Conservation (phyloP, 30 jellyfish, hydroid and myxozoan genomes). For the Cassiopea xamachana region DNA sequence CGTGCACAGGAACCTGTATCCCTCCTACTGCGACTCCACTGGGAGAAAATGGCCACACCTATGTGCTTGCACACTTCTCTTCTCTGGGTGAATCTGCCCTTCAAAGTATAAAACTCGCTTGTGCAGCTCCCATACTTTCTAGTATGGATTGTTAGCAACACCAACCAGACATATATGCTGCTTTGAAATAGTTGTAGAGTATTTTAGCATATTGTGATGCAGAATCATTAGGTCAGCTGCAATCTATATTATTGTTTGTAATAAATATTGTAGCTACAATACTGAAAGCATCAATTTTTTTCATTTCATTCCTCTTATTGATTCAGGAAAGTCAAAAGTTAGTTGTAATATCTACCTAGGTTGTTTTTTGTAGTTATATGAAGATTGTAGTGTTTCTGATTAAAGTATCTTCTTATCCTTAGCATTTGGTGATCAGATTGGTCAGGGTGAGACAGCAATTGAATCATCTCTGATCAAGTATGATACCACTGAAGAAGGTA, state of each 20-base stretch:
- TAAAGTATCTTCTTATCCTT: neutral
- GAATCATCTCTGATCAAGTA: slow-evolving; percentile 6
- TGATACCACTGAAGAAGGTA: slow-evolving; percentile 1
- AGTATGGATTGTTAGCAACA: no score
- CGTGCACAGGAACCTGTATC: no score
- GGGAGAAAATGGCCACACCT: no score
- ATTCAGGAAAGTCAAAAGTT: no score
- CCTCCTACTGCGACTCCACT: no score
- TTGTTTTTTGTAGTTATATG: no score
- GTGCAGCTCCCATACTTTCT: no score
- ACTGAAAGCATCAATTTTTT: neutral
- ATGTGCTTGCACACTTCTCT: no score
- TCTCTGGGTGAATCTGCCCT: no score
- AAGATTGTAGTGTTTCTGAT: slow-evolving; percentile 5
- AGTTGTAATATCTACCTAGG: no score
- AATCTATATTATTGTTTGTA: neutral
- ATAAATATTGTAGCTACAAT: neutral
- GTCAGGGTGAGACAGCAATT: slow-evolving; percentile 8
- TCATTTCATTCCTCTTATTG: no score
- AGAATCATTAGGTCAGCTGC: neutral
- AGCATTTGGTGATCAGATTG: slow-evolving; percentile 7
- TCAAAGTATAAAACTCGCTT: no score
- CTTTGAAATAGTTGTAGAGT: neutral
- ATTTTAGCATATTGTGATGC: neutral
- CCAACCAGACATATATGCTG: neutral